Conservation (phyloP, 2,888 invertebrate species). For the Kryphioiulus occultus region DNA sequence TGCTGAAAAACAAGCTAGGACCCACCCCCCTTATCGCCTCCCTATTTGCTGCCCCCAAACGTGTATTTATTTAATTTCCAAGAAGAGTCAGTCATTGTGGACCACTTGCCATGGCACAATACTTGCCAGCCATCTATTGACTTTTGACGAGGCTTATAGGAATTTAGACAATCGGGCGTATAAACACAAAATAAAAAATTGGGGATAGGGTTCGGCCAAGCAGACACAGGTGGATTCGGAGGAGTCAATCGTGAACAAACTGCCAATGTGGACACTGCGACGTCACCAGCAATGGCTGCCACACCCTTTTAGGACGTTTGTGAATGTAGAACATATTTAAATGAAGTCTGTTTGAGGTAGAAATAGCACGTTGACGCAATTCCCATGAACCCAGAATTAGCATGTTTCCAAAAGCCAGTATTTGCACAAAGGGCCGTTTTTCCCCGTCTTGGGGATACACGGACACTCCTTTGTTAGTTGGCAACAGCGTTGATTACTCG, state of each 20-base stretch:
- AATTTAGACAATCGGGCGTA: constrained; percentile 1
- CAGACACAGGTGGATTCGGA: background rate
- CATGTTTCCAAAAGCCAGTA: background rate
- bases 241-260: constrained; percentile 17
- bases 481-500: background rate
- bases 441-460: constrained; percentile 35
- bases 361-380: background rate
- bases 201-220: constrained; percentile 3
- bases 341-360: background rate
- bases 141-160: constrained; percentile 11
- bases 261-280: constrained; percentile 18
- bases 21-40: background rate
- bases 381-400: background rate
- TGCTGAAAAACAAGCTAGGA: background rate
- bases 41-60: background rate
- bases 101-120: background rate
- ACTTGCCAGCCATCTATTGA: background rate
- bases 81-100: constrained; percentile 31
- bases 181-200: background rate
- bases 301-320: background rate
- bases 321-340: constrained; percentile 26
- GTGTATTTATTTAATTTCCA: constrained; percentile 24
- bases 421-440: constrained; percentile 20
- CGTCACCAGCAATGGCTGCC: background rate
- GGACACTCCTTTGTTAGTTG: constrained; percentile 2